Evolutionary conservation across 2,888 invertebrate species (phyloP).

Genomic region (Tetrapedia diversipes): DNA sequence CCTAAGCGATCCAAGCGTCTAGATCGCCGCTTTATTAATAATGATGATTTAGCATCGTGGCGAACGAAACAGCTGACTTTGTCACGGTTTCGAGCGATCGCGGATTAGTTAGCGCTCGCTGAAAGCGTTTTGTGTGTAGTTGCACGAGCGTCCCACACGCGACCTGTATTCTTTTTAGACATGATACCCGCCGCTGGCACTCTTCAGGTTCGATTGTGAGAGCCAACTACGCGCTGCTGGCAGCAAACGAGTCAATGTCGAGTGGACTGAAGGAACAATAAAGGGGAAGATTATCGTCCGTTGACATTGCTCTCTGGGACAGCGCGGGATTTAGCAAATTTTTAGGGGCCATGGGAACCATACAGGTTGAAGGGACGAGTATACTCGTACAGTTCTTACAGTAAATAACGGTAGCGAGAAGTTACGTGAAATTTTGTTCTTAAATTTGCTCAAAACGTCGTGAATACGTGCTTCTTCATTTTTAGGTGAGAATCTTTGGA

Average conservation of each 20-base stretch:
- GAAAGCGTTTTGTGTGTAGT: constrained; percentile 20
- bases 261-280: constrained; percentile 1
- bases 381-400: no score
- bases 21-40: constrained; percentile 49
- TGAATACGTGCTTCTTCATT: no score
- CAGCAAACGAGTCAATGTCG: constrained; percentile 52
- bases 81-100: constrained; percentile 19
- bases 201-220: constrained; percentile 25
- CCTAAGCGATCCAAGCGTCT: no score
- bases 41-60: constrained; percentile 48
- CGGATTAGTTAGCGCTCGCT: constrained; percentile 16
- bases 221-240: constrained; percentile 19
- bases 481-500: no score
- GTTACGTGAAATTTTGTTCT: no score
- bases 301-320: constrained; percentile 25
- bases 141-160: constrained; percentile 43
- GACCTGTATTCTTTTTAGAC: constrained; percentile 51
- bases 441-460: no score
- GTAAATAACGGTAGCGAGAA: no score
- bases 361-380: no score
- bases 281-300: constrained; percentile 40
- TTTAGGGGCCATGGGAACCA: not conserved
- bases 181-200: constrained; percentile 46
- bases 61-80: constrained; percentile 23
- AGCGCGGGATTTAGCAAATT: not conserved